Base-by-base conservation (phyloP, 37 sponge, comb jelly and placozoan species). In the Cladorhizidae sp. region DNA sequence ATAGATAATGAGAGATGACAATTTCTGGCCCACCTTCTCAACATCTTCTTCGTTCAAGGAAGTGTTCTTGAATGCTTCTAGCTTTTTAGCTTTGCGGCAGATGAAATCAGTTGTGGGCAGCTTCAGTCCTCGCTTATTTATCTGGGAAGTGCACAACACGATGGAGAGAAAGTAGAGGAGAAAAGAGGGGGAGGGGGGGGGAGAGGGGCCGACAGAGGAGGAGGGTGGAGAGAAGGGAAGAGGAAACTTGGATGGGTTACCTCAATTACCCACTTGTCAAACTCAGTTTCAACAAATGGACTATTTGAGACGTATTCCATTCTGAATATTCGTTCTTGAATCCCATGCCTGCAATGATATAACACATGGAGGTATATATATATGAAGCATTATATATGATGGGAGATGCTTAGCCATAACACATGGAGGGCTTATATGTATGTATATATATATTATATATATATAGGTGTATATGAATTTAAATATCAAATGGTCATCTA, bases 251-350 rank as follows among this genome's bases (percentile, higher is more conserved):
- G 21, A 31, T 37, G 73, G 50, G 51, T 2, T 61, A 94, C 97
- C 80, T 91, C 95, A 21, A 65, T 45, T 54, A 78, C 81, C 99
- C 99, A 98, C 57, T 94, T 96, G 31, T 40, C 51, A 65, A 98
- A 98, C 72, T 98, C 99, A 20, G 86, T 63, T 22, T 94, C 95
- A 8, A 93, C 82, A 75, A 96, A 94, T n/a, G 73, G 76, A 55
- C 90, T 86, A 56, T 98, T 98, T 36, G 99, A 98, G 33, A 98
- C 92, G 67, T 92, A 98, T 79, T 96, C 97, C 87, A 98, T 93
- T 38, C 97, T 84, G 75, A 96, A 98, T 28, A 90, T 59, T n/a
- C 94, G 68, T 67, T 98, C 99, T 51, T 93, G 87, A 7, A 64
- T 58, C 0, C 86, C 96, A 75, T 92, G 95, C n/a, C 94, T 93